Conservation (phyloP, 1,140 invertebrate species). For the Cheumatopsyche charites region DNA sequence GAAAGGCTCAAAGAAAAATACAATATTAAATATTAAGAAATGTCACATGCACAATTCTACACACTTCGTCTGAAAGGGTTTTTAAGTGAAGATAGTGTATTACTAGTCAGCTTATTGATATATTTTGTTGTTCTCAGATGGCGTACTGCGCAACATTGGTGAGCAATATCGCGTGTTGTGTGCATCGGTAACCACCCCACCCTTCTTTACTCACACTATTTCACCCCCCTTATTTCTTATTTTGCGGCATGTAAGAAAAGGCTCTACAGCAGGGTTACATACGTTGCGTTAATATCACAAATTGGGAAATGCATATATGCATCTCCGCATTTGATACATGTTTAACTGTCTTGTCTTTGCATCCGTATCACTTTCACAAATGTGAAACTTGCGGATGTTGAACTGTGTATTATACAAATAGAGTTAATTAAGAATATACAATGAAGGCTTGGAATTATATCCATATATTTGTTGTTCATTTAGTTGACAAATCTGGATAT, state of each 20-base stretch:
- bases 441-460: not conserved
- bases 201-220: conserved; percentile 63
- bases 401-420: too few species aligned
- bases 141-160: conserved; percentile 87
- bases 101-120: conserved; percentile 62
- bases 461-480: conserved; percentile 29
- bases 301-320: conserved; percentile 43
- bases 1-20: too few species aligned
- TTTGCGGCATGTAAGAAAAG: conserved; percentile 47
- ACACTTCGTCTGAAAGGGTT: too few species aligned
- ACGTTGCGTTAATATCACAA: conserved; percentile 34
- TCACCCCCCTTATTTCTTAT: conserved; percentile 50
- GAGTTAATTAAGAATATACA: too few species aligned
- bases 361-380: too few species aligned
- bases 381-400: too few species aligned
- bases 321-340: conserved; percentile 27
- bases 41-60: too few species aligned
- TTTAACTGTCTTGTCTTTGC: not conserved
- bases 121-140: conserved; percentile 73
- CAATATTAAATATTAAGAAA: too few species aligned
- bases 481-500: conserved; percentile 44
- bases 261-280: conserved; percentile 40
- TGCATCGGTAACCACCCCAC: conserved; percentile 81
- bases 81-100: not conserved
- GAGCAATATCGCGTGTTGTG: conserved; percentile 90